Evolutionary conservation across 2,797 vertebrate genomes (phyloP).

Genomic region (Octomys mimax): DNA sequence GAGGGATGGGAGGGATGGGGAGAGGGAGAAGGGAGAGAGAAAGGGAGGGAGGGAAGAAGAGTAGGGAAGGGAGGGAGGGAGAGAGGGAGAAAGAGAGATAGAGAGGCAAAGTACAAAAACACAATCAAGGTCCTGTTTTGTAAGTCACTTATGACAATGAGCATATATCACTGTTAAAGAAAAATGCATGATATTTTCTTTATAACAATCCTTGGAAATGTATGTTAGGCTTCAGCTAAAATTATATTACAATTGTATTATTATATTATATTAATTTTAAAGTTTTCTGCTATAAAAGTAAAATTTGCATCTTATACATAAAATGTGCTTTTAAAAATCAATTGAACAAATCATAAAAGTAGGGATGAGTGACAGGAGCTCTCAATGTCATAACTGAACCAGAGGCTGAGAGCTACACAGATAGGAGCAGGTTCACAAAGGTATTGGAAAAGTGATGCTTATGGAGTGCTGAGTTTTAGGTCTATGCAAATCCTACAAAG

Average conservation of each 20-base stretch:
- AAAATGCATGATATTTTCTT: background rate
- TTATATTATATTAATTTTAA: background rate
- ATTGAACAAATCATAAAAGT: background rate
- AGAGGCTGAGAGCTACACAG: background rate
- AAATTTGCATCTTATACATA: background rate
- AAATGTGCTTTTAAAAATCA: background rate
- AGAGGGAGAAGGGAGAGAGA: too few relatives aligned
- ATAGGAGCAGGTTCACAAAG: background rate
- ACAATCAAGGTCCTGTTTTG: background rate
- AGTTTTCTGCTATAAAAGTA: background rate
- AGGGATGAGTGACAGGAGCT: accelerated
- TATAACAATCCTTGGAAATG: background rate
- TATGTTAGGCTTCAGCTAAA: background rate
- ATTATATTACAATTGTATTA: background rate
- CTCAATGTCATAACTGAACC: background rate
- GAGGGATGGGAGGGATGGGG: too few relatives aligned
- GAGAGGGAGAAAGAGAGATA: too few relatives aligned
- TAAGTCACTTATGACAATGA: background rate
- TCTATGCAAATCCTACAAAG: background rate
- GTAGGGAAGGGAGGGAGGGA: background rate
- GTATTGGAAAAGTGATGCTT: background rate
- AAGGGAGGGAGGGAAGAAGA: too few relatives aligned
- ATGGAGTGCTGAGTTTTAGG: background rate
- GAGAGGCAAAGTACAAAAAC: background rate
- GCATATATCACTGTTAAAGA: background rate